Evolutionary conservation across 2,888 invertebrate genomes (phyloP).

Genomic region (Volucella inflata): DNA sequence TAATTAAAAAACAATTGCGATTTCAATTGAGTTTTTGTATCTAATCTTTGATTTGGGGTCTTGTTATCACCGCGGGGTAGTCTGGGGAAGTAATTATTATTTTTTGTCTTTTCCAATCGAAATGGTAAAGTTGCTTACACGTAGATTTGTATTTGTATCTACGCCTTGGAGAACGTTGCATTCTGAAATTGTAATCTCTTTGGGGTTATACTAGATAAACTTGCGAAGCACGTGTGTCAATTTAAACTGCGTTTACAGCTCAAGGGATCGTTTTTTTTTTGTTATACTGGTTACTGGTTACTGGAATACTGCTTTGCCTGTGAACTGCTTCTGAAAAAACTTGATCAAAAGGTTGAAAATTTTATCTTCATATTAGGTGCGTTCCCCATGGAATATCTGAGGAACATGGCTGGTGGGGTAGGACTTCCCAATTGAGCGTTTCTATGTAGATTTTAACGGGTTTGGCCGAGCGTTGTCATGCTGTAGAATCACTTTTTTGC

Average conservation of each 20-base stretch:
- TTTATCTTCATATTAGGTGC: too few relatives aligned
- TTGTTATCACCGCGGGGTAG: conserved; percentile 45
- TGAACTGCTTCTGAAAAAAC: too few relatives aligned
- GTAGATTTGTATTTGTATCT: background rate
- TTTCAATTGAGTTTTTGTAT: conserved; percentile 3
- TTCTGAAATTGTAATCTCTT: background rate
- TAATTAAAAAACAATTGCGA: conserved; percentile 32
- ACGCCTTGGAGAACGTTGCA: background rate
- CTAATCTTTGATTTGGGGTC: conserved; percentile 5
- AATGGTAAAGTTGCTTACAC: background rate
- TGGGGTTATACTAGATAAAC: background rate
- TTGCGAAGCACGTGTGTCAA: background rate
- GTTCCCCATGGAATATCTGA: too few relatives aligned
- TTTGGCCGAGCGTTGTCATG: too few relatives aligned
- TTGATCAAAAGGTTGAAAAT: too few relatives aligned
- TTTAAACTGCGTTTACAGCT: background rate
- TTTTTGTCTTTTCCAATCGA: background rate
- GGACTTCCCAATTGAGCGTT: too few relatives aligned
- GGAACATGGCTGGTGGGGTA: too few relatives aligned
- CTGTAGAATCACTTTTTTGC: too few relatives aligned
- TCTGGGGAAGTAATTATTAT: background rate
- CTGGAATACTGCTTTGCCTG: too few relatives aligned
- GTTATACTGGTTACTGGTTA: background rate
- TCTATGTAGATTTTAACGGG: too few relatives aligned
- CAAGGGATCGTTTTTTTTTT: background rate